Evolutionary conservation across 2,888 invertebrate species (phyloP).

Genomic region (Herminia tarsipennalis): DNA sequence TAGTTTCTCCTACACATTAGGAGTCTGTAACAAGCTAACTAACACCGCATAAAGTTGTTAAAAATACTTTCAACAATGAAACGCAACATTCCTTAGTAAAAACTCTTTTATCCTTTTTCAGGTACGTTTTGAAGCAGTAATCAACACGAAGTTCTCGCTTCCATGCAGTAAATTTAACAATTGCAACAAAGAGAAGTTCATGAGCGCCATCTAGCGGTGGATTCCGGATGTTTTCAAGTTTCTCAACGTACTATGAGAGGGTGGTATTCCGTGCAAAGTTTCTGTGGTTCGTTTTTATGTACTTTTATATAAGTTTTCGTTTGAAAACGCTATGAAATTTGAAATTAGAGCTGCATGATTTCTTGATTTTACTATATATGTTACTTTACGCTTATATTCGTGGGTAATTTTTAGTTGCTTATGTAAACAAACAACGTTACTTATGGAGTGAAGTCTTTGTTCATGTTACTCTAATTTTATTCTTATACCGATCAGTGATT

Average conservation of each 20-base stretch:
- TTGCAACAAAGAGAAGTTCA: conserved; percentile 58
- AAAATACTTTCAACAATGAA: too few species aligned
- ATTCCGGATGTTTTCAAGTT: conserved; percentile 52
- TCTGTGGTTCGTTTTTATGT: conserved; percentile 11
- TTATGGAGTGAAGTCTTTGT: too few species aligned
- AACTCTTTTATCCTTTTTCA: conserved; percentile 42
- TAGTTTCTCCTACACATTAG: too few species aligned
- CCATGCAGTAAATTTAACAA: conserved; percentile 55
- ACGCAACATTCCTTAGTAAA: too few species aligned
- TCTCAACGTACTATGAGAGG: conserved; percentile 39
- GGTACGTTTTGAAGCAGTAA: conserved; percentile 50
- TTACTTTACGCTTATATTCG: too few species aligned
- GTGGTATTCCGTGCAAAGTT: conserved; percentile 7
- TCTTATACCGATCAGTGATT: too few species aligned
- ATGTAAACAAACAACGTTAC: too few species aligned
- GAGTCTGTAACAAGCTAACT: too few species aligned
- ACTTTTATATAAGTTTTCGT: conserved; percentile 5
- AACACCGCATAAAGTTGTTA: too few species aligned
- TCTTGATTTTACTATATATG: too few species aligned
- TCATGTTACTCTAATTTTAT: too few species aligned
- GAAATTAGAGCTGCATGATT: neutral
- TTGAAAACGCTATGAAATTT: neutral
- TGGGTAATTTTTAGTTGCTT: too few species aligned
- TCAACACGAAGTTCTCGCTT: conserved; percentile 46
- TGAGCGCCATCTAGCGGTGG: conserved; percentile 49